Evolutionary conservation across 2,888 invertebrate species (phyloP), one percentile per base, ranked within the genome.

Genomic region (Machimus rusticus): DNA sequence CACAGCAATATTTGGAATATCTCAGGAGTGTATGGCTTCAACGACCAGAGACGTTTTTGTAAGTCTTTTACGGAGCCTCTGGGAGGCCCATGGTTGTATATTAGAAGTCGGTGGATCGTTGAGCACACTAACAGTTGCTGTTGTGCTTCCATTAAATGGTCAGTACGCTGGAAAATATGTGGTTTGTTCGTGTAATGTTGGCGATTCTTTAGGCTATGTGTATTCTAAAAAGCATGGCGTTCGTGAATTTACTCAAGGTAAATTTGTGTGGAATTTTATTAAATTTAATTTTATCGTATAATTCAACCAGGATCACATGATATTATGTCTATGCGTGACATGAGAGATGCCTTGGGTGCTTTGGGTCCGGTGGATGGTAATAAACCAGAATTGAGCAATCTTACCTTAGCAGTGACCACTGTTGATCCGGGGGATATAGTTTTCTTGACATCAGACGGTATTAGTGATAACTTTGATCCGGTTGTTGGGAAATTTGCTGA

Each of bases 391-490:
- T 93, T 98, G 76, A 96, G 96, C 91, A 98, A 98, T 92, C 94
- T 98, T 82, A 98, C 98, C 0, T 95, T 97, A 89, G 96, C 97
- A 0, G 94, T 98, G 94, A 97, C 96, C 0, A 95, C 96, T 88
- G 94, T 96, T 9, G 96, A 97, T 90, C 93, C 94, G 78, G 97
- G 96, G 12, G 98, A 98, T 91, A 95, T 98, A 88, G 96, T 98
- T 37, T 96, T 97, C 92, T 94, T 98, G 19, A 97, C 97, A 0
- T 97, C 96, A n/a, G 98, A 98, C 91, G 98, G 98, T 8, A 95
- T 98, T 46, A 97, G 97, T 6, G 98, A 98, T 91, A 98, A 98
- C 92, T 97, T 97, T 90, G 98, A 98, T 93, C 98, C 98, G 0
- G 97, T 98, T 43, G 97, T 98, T 87, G 97, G 97, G 39, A 97